Percentiles rank a stretch among this genome's conserved stretches.
Conservation (phyloP, 2,797 vertebrate species). For the Sebastiscus tertius region DNA sequence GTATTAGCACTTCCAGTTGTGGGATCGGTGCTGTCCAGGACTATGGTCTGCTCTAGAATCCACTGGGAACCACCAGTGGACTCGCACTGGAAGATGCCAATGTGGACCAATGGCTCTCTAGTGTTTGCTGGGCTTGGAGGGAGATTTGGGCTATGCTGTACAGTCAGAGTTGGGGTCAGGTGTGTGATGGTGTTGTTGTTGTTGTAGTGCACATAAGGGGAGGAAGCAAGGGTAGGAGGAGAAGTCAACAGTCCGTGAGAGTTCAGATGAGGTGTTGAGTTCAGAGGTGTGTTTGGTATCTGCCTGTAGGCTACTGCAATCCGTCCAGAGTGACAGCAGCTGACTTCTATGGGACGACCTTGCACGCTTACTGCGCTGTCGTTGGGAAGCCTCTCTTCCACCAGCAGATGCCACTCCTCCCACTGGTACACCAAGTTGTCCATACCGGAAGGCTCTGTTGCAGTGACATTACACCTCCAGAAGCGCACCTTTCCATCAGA, state of each 20-base stretch:
- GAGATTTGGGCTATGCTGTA: conserved; percentile 43
- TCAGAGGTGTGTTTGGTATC: conserved; percentile 47
- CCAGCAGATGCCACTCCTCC: conserved; percentile 96
- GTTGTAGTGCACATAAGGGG: conserved; percentile 43
- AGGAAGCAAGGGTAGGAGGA: conserved; percentile 62
- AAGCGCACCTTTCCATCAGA: conserved; percentile 96
- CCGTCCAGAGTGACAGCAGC: conserved; percentile 95
- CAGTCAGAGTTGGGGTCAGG: conserved; percentile 37
- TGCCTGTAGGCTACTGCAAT: conserved; percentile 93
- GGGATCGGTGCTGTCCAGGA: conserved; percentile 83
- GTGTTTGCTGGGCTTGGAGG: conserved; percentile 26
- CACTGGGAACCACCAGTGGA: conserved; percentile 96
- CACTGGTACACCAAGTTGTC: conserved; percentile 83
- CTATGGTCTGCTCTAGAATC: conserved; percentile 93
- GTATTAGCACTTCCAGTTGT: conserved; percentile 33
- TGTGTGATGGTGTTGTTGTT: conserved; percentile 25
- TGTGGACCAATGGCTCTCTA: conserved; percentile 85
- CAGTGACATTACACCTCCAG: conserved; percentile 88
- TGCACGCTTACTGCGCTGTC: conserved; percentile 88
- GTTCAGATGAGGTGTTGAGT: conserved; percentile 55
- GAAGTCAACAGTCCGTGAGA: conserved; percentile 38
- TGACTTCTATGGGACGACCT: conserved; percentile 89
- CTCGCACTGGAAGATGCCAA: conserved; percentile 96
- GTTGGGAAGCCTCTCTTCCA: conserved; percentile 88
- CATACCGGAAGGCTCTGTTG: conserved; percentile 54